Evolutionary conservation across 2,113 vertebrate genomes (phyloP).

Genomic region (Dolichallabes microphthalmus): DNA sequence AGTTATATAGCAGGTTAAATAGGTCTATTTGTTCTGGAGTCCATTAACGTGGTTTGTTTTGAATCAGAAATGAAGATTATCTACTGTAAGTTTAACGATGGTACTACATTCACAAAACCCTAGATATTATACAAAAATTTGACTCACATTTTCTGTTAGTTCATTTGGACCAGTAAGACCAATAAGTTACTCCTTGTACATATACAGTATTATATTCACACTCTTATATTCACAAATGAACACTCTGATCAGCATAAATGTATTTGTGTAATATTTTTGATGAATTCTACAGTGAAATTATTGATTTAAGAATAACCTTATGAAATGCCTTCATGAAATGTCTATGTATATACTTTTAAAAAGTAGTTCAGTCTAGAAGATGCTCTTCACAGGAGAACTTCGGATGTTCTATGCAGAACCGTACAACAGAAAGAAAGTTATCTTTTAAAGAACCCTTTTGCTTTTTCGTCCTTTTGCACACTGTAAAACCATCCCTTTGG

Average conservation of each 20-base stretch:
- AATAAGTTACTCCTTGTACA: neutral
- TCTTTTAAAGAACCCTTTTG: neutral
- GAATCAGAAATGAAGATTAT: neutral
- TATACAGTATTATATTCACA: neutral
- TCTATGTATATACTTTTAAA: neutral
- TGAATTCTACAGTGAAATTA: neutral
- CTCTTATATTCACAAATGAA: no score
- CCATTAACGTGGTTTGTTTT: neutral
- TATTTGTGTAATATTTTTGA: neutral
- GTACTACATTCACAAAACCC: neutral
- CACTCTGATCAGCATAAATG: neutral
- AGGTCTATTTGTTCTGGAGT: conserved; percentile 28
- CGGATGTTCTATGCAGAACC: neutral
- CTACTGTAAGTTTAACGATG: neutral
- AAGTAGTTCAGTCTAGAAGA: neutral
- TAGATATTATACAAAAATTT: neutral
- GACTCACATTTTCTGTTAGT: neutral
- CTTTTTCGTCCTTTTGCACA: neutral
- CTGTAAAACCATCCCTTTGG: neutral
- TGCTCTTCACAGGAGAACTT: no score
- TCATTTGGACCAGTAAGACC: neutral
- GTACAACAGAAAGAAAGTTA: neutral
- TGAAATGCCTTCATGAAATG: neutral
- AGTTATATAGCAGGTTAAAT: conserved; percentile 33
- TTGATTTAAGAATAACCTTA: neutral